A percentile compares a stretch with the other conserved stretches of the same genome.
phyloP scores from a whole-genome alignment of 2,888 invertebrate genomes.

The Platycheirus albimanus region DNA sequence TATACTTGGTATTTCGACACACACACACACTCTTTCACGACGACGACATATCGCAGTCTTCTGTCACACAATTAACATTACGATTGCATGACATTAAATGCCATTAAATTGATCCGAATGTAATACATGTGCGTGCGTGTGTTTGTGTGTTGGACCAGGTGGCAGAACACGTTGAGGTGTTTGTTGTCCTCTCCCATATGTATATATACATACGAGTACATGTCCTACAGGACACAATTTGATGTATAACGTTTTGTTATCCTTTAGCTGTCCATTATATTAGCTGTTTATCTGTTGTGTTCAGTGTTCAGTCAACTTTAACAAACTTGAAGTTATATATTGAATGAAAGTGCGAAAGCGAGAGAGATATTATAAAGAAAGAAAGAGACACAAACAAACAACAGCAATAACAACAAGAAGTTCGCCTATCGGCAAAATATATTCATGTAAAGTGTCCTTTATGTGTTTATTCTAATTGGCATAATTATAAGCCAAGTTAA shows the following conservation, averaged over 20 bases:
- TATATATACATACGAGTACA: too few species aligned
- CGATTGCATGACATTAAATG: slow-evolving; percentile 74
- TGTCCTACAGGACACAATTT: slow-evolving; percentile 18
- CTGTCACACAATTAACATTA: slow-evolving; percentile 73
- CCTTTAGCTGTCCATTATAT: slow-evolving; percentile 58
- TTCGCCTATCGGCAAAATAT: slow-evolving; percentile 44
- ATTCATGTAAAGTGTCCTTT: slow-evolving; percentile 16
- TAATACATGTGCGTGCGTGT: slow-evolving; percentile 31
- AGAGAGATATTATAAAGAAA: too few species aligned
- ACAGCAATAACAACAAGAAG: not conserved
- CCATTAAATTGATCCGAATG: slow-evolving; percentile 71
- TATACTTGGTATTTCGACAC: not conserved
- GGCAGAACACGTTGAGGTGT: slow-evolving; percentile 35
- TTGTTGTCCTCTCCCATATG: slow-evolving; percentile 2
- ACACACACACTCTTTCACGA: not conserved
- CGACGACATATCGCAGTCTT: slow-evolving; percentile 35
- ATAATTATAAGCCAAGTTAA: slow-evolving; percentile 68
- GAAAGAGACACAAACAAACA: not conserved
- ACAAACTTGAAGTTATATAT: slow-evolving; percentile 30
- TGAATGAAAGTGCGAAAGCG: not conserved
- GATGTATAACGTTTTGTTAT: slow-evolving; percentile 63
- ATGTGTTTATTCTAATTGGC: slow-evolving; percentile 67
- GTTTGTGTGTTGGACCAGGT: not conserved
- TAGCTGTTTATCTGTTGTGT: slow-evolving; percentile 67
- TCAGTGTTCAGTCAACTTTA: slow-evolving; percentile 55